A percentile compares a stretch with the other conserved stretches of the same genome.
These are phyloP conservation scores for Mohoua ochrocephala DNA, from an alignment of 2,113 vertebrate species.

Conservation along the genomic window DNA sequence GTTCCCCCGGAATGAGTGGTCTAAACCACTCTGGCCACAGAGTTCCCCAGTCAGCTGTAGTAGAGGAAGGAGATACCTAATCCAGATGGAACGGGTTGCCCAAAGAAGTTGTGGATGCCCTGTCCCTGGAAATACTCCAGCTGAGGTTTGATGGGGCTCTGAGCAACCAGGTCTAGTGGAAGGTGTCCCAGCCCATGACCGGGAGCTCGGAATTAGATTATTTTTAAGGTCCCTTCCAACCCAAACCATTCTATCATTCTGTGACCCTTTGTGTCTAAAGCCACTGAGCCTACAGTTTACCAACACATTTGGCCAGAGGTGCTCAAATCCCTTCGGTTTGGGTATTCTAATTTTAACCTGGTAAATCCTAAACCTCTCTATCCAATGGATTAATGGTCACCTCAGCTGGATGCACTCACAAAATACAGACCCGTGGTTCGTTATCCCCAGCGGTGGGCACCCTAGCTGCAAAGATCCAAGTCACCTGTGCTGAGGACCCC, in stretches of 20 bases:
- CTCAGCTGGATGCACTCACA: background rate
- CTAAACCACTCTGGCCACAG: background rate
- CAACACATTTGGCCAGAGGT: background rate
- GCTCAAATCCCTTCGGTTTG: background rate
- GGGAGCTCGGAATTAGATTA: background rate
- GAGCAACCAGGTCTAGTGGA: background rate
- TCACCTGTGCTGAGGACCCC: background rate
- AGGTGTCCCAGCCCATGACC: background rate
- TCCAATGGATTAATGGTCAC: background rate
- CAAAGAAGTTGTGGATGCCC: background rate
- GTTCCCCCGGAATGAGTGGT: background rate
- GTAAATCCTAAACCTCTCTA: background rate
- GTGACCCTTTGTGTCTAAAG: background rate
- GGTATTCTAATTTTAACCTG: background rate
- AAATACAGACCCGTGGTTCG: background rate
- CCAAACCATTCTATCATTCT: background rate
- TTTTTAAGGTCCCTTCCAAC: background rate
- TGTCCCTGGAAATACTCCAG: background rate
- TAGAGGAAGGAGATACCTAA: background rate
- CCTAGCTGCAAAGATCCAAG: background rate
- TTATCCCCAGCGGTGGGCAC: background rate
- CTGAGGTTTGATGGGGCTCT: background rate
- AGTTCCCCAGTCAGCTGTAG: background rate
- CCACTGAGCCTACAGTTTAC: background rate
- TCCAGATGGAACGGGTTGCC: background rate